Conservation (phyloP, 2,888 invertebrate genomes). For the Esperia sulphurella region DNA sequence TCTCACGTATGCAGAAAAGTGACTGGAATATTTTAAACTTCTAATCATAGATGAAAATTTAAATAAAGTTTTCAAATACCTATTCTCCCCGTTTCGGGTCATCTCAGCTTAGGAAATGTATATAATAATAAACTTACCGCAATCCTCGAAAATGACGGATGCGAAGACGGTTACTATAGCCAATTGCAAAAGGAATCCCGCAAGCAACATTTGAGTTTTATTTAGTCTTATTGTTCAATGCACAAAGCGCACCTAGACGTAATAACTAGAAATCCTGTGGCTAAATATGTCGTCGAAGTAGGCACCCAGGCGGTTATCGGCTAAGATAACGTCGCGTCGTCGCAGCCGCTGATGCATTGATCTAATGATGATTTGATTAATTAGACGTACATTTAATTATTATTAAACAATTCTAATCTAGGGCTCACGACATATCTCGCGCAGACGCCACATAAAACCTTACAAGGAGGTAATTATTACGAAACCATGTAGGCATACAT, state of each 20-base stretch:
- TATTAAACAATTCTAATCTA: too few species aligned
- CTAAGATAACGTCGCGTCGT: constrained; percentile 39
- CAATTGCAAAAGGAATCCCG: constrained; percentile 29
- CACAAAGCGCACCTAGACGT: constrained; percentile 16
- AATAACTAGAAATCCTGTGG: constrained; percentile 30
- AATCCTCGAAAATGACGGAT: constrained; percentile 56
- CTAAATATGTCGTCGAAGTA: constrained; percentile 24
- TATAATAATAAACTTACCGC: constrained; percentile 41
- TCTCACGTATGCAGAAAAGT: too few species aligned
- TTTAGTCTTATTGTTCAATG: constrained; percentile 9
- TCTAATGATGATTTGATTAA: constrained; percentile 26
- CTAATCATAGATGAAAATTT: too few species aligned
- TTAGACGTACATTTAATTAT: too few species aligned
- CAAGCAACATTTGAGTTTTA: constrained; percentile 33
- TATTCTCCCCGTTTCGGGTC: too few species aligned
- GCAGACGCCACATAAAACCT: too few species aligned
- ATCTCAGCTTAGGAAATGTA: too few species aligned
- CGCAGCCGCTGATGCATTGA: constrained; percentile 28
- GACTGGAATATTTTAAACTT: too few species aligned
- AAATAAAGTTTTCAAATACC: too few species aligned
- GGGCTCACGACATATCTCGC: too few species aligned
- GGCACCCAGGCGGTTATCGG: constrained; percentile 36
- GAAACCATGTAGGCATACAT: too few species aligned
- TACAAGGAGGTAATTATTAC: too few species aligned
- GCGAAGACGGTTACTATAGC: constrained; percentile 26